These are phyloP conservation scores for Ara ararauna DNA, from an alignment of 2,797 vertebrate species.

Conservation along the genomic window DNA sequence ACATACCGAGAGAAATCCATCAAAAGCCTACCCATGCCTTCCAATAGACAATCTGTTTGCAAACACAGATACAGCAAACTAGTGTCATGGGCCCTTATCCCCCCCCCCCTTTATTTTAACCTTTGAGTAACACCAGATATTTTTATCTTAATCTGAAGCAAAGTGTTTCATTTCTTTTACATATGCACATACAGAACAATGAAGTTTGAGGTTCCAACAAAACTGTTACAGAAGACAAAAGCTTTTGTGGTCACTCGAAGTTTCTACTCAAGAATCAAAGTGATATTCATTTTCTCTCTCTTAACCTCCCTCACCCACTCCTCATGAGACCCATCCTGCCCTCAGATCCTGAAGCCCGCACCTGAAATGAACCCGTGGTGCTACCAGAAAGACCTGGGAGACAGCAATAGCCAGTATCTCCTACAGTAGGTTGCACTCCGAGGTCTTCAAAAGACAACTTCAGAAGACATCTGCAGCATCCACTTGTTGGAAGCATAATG, in stretches of 20 bases:
- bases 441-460: neutral
- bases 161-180: neutral
- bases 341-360: neutral
- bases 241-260: neutral
- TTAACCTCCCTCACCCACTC: accelerated
- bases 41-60: neutral
- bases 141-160: neutral
- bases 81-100: accelerated
- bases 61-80: too few relatives aligned
- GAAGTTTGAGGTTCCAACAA: neutral
- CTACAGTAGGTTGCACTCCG: neutral
- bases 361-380: neutral
- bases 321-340: neutral
- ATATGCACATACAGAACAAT: neutral
- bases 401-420: neutral
- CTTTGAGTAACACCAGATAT: neutral
- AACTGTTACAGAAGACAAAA: neutral
- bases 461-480: neutral
- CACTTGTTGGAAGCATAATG: neutral
- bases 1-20: neutral
- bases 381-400: neutral
- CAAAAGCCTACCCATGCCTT: neutral
- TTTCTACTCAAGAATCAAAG: neutral
- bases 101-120: neutral
- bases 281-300: neutral